These are phyloP conservation scores for Centropus unirufus DNA, from an alignment of 2,113 vertebrate species.

Conservation along the genomic window DNA sequence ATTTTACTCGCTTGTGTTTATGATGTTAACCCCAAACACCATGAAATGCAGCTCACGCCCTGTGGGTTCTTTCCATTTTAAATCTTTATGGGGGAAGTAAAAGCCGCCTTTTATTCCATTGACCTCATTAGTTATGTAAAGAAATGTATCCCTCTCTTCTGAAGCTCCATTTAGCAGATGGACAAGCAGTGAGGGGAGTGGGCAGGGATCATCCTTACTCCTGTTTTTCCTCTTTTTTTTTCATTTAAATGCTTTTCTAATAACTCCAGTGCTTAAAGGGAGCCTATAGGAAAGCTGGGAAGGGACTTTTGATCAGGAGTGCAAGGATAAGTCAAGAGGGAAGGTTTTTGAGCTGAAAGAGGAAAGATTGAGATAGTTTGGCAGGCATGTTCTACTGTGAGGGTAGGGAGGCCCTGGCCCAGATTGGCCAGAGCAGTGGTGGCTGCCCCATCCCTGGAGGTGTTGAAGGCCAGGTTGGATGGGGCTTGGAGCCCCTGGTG, in stretches of 20 bases:
- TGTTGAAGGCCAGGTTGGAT: too few relatives aligned
- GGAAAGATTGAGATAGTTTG: too few relatives aligned
- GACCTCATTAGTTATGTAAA: neutral
- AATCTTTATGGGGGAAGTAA: neutral
- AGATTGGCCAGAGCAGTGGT: too few relatives aligned
- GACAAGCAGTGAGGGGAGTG: rapidly evolving
- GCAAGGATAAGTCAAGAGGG: too few relatives aligned
- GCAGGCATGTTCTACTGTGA: too few relatives aligned
- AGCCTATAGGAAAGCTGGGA: too few relatives aligned
- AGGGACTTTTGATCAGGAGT: too few relatives aligned
- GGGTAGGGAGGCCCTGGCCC: too few relatives aligned
- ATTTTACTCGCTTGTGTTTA: neutral
- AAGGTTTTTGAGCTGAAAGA: too few relatives aligned
- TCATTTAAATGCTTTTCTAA: neutral
- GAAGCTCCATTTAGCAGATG: neutral
- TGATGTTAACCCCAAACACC: neutral
- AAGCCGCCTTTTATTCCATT: neutral
- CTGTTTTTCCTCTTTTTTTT: neutral
- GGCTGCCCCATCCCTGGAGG: too few relatives aligned
- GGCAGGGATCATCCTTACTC: rapidly evolving
- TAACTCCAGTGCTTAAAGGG: too few relatives aligned
- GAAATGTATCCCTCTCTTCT: neutral
- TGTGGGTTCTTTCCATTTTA: neutral
- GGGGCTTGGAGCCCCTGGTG: too few relatives aligned
- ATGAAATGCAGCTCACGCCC: neutral